Evolutionary conservation across 2,113 vertebrate species (phyloP), one percentile per base, ranked within the genome.

Genomic region (Erythrolamprus reginae): DNA sequence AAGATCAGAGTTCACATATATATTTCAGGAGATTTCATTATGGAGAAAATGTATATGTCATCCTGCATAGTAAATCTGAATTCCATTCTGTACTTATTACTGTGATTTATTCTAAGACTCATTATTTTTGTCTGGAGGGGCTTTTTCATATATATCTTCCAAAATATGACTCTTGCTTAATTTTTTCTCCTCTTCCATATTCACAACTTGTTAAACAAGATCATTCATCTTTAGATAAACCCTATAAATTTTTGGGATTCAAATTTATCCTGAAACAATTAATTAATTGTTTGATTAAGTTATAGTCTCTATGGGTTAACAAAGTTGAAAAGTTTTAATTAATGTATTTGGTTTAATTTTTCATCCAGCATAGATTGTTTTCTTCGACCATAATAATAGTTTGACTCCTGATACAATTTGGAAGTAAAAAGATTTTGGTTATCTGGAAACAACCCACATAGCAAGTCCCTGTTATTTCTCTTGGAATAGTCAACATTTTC

Each of bases 1-100:
- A 93, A 94, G 65, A 1, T 56, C 28, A 86, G 33, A 92, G 86
- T 93, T 90, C 89, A 55, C 2, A 33, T 84, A 3, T 45, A 52
- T 92, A 1, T 84, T 87, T 28, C 61, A 47, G 19, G 5, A 89
- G 6, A 50, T 24, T 50, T 65, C 19, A 85, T 65, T 61, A 42
- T 91, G n/a, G 45, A n/a, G 23, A 1, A 3, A 2, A 2, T 51
- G 2, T 88, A 87, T 89, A 3, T 13, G 38, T 91, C 33, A 42
- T 89, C 45, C 0, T 70, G 0, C 0, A 4, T 0, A 2, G 58
- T 65, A 87, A 23, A 87, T 89, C 51, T 0, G 87, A 88, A 92
- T 24, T 1, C 2, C 26, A 84, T 70, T 88, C 15, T 50, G 42
- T 70, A 21, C 9, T 70, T 17, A 61, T 65, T 65, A 4, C 23